Conservation (phyloP, 2,797 vertebrate species). For the Linurgus olivaceus region DNA sequence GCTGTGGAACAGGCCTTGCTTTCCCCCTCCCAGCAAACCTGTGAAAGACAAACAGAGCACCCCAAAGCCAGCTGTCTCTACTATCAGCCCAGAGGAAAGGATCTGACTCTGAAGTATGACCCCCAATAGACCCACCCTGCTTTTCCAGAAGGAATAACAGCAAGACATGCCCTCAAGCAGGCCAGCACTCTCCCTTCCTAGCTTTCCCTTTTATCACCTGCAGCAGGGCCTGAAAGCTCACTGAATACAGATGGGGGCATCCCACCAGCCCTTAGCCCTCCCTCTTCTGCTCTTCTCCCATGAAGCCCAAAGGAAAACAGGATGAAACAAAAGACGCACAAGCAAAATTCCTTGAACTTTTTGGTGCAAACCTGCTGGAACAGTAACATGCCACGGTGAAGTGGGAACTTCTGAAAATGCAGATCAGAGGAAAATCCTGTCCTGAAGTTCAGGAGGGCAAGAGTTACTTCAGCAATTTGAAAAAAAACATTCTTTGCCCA, state of each 20-base stretch:
- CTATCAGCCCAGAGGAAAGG: background rate
- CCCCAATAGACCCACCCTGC: fast-evolving
- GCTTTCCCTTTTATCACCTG: background rate
- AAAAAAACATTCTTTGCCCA: constrained; percentile 2
- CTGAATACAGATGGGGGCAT: background rate
- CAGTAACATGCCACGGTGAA: background rate
- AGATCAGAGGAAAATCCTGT: background rate
- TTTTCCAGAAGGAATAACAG: background rate
- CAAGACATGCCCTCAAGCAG: fast-evolving
- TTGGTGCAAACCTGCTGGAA: background rate
- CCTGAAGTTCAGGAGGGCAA: constrained; percentile 39
- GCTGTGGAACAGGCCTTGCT: background rate
- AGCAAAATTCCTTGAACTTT: background rate
- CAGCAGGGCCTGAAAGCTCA: background rate
- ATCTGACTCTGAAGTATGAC: background rate
- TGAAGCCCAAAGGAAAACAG: background rate
- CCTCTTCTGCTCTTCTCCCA: background rate
- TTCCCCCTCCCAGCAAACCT: background rate
- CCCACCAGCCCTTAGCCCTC: background rate
- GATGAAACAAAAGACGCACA: background rate
- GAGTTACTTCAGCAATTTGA: constrained; percentile 1
- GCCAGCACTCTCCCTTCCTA: too few relatives aligned
- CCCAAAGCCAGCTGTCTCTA: background rate
- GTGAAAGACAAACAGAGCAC: background rate
- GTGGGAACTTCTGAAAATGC: background rate